phyloP scores from a whole-genome alignment of 2,113 vertebrate species.

The Equus quagga region DNA sequence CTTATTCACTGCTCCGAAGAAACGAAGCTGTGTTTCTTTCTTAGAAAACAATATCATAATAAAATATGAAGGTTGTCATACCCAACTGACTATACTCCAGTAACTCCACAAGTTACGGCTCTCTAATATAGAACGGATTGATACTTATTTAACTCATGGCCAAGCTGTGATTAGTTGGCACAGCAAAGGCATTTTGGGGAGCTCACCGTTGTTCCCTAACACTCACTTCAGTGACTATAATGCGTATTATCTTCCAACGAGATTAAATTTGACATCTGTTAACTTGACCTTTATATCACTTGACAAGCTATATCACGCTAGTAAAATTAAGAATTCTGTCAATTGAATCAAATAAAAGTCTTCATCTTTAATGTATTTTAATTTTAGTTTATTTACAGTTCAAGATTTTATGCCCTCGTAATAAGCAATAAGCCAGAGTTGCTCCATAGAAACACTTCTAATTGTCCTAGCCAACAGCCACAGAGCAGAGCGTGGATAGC shows the following conservation, averaged over 20 bases:
- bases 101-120: not conserved
- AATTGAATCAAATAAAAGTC: not conserved
- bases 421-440: not conserved
- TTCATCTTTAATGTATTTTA: not conserved
- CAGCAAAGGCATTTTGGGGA: no score
- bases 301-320: not conserved
- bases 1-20: fast-evolving
- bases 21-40: not conserved
- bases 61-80: not conserved
- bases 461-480: not conserved
- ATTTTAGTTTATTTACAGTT: not conserved
- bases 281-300: not conserved
- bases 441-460: not conserved
- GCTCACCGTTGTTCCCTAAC: fast-evolving
- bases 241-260: fast-evolving
- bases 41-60: not conserved
- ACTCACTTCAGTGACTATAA: not conserved
- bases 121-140: not conserved
- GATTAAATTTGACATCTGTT: not conserved
- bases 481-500: fast-evolving
- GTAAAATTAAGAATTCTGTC: not conserved
- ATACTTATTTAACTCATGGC: not conserved
- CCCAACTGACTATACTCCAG: not conserved
- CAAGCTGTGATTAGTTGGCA: not conserved
- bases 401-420: not conserved